Conservation (phyloP, 1,140 invertebrate genomes). For the Drosophila nebulosa region DNA sequence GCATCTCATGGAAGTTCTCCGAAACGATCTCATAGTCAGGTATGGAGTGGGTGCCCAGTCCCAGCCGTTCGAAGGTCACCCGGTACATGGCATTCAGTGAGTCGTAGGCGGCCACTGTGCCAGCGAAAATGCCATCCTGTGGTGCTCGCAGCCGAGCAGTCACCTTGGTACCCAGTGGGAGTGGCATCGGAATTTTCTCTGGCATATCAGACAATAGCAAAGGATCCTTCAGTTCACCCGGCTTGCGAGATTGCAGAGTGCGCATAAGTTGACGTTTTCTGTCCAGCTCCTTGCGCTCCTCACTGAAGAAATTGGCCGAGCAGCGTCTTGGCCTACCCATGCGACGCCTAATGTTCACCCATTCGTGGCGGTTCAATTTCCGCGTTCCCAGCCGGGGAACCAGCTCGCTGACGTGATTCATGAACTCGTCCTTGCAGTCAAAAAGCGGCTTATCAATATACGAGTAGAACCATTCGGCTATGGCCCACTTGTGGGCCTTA, state of each 20-base stretch:
- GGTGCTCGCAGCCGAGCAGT: slow-evolving; percentile 93
- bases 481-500: slow-evolving; percentile 99
- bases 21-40: slow-evolving; percentile 98
- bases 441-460: slow-evolving; percentile 98
- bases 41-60: slow-evolving; percentile 97
- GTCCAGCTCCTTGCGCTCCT: slow-evolving; percentile 95
- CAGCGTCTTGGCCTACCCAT: slow-evolving; percentile 98
- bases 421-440: slow-evolving; percentile 98
- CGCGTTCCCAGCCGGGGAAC: slow-evolving; percentile 95
- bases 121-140: slow-evolving; percentile 98
- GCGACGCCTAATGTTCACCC: slow-evolving; percentile 96
- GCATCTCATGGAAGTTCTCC: slow-evolving; percentile 94
- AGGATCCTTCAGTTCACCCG: slow-evolving; percentile 85
- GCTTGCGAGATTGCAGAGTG: slow-evolving; percentile 95
- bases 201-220: slow-evolving; percentile 92
- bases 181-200: slow-evolving; percentile 96
- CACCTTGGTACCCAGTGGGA: slow-evolving; percentile 98
- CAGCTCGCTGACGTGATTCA: slow-evolving; percentile 95
- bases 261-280: slow-evolving; percentile 95
- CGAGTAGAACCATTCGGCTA: slow-evolving; percentile 99
- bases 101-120: slow-evolving; percentile 98
- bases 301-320: slow-evolving; percentile 96
- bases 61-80: slow-evolving; percentile 96
- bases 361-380: slow-evolving; percentile 94
- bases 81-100: slow-evolving; percentile 98